phyloP scores from a whole-genome alignment of 2,797 vertebrate genomes.

The Pterois miles region DNA sequence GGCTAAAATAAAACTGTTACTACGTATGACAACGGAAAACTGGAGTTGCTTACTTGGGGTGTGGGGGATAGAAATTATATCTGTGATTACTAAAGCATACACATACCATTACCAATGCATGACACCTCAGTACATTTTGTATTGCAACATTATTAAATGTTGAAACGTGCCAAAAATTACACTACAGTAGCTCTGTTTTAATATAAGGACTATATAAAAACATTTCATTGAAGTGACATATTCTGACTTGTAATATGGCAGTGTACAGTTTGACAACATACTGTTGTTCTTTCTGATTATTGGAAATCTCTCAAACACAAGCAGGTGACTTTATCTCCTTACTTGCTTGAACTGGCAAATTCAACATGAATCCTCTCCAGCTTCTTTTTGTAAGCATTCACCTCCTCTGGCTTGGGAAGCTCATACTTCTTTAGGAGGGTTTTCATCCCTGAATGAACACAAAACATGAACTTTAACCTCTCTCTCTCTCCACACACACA shows the following conservation, averaged over 20 bases:
- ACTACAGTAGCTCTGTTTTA: too few relatives aligned
- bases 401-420: conserved; percentile 87
- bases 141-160: neutral
- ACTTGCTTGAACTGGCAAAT: conserved; percentile 82
- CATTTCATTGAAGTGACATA: neutral
- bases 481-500: too few relatives aligned
- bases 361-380: conserved; percentile 92
- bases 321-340: conserved; percentile 71
- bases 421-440: conserved; percentile 92
- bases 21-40: conserved; percentile 38
- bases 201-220: neutral
- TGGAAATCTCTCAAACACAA: neutral
- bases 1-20: conserved; percentile 81
- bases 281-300: neutral
- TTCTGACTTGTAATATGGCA: neutral
- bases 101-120: neutral
- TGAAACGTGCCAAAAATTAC: neutral
- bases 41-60: conserved; percentile 35
- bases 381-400: conserved; percentile 89
- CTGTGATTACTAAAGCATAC: neutral
- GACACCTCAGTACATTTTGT: neutral
- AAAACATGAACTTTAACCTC: neutral
- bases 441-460: conserved; percentile 86
- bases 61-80: neutral
- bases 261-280: neutral